Evolutionary conservation across 2,113 vertebrate species (phyloP).

Genomic region (Sylvietta virens): DNA sequence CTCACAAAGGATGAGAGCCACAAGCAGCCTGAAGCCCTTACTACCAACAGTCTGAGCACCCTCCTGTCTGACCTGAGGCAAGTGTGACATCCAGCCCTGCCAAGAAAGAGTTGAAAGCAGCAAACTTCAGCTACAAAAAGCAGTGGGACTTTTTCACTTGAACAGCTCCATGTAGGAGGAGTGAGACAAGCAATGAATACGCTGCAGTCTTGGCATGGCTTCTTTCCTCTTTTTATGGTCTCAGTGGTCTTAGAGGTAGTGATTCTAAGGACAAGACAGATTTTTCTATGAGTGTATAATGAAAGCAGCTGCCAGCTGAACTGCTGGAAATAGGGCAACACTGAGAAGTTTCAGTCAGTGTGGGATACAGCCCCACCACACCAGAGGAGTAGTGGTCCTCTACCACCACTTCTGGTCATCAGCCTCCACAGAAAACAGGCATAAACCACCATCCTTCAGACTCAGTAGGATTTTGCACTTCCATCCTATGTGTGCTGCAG

Average conservation of each 20-base stretch:
- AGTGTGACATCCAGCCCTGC: not conserved
- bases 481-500: not conserved
- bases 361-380: not conserved
- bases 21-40: not conserved
- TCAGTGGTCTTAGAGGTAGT: not conserved
- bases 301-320: not conserved
- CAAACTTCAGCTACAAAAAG: not conserved
- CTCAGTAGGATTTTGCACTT: not conserved
- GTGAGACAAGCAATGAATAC: not conserved
- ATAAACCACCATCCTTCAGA: not conserved
- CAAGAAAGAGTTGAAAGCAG: not conserved
- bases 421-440: fast-evolving
- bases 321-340: not conserved
- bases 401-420: not conserved
- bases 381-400: too few relatives aligned
- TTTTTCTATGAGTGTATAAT: not conserved
- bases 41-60: not conserved
- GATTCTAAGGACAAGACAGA: not conserved
- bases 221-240: not conserved
- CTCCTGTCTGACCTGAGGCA: not conserved
- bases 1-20: not conserved
- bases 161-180: not conserved
- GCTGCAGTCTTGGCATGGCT: not conserved
- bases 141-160: not conserved
- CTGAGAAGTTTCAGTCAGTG: not conserved